These are phyloP conservation scores for Subanguina moxae DNA, from an alignment of 1,140 invertebrate species.

Conservation along the genomic window DNA sequence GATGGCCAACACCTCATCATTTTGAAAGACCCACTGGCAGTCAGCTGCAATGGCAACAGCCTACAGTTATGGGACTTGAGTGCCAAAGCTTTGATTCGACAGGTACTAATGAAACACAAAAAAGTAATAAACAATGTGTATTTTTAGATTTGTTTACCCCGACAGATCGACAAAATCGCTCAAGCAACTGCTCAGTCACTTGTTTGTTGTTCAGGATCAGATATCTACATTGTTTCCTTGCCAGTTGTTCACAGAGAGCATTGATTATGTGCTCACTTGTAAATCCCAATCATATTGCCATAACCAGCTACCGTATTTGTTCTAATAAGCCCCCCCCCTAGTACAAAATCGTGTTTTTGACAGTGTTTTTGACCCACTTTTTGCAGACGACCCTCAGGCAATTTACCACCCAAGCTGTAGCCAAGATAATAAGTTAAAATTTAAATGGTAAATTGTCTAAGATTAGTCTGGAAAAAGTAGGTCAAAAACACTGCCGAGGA, in stretches of 20 bases:
- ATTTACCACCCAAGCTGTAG: no score
- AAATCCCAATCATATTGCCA: neutral
- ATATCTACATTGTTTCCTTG: slow-evolving; percentile 17
- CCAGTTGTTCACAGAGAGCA: slow-evolving; percentile 1
- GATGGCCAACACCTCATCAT: neutral
- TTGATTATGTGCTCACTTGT: neutral
- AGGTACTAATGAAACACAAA: slow-evolving; percentile 15
- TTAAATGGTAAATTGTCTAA: no score
- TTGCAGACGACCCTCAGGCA: no score
- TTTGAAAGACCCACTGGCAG: neutral
- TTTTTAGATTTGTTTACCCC: slow-evolving; percentile 18
- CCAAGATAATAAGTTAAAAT: no score
- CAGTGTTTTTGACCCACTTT: no score
- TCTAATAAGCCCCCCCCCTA: no score
- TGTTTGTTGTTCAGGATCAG: slow-evolving; percentile 15
- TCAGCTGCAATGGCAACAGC: slow-evolving; percentile 4
- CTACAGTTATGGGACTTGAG: slow-evolving; percentile 34
- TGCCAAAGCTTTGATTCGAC: slow-evolving; percentile 19
- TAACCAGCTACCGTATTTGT: no score
- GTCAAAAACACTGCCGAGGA: no score
- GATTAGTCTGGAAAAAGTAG: no score
- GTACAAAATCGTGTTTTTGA: no score
- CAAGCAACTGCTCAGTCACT: slow-evolving; percentile 11
- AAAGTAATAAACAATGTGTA: neutral
- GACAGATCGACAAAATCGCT: slow-evolving; percentile 3